Evolutionary conservation across 2,888 invertebrate genomes (phyloP), one percentile per base, ranked within the genome.

Genomic region (Tetragonula carbonaria): DNA sequence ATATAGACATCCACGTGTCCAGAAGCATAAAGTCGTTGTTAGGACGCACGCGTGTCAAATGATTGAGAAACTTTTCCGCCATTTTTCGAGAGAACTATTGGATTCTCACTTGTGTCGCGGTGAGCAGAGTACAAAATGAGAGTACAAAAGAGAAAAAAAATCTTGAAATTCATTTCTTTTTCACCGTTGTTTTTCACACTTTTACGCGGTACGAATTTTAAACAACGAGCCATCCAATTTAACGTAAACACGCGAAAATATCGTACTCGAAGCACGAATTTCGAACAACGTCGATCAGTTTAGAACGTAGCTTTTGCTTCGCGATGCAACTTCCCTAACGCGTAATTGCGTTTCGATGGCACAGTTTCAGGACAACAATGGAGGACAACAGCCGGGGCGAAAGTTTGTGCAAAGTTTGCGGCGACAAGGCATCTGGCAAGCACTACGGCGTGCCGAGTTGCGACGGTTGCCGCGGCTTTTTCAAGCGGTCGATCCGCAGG

Each of bases 401-500:
- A 91, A 95, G 95, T 33, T 94, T 97, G 77, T 98, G 98, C 93
- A 96, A 97, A 84, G 98, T 98, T 21, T 98, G 98, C 93, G 98
- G 98, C 0, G 98, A 98, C 95, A 97, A 97, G 94, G 97, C 97
- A 14, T 96, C 96, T 63, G 98, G 98, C 18, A 98, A 98, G 93
- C 98, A 98, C 95, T 98, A 98, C 94, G 98, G 98, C 0, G 98
- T 98, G 8, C 96, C 98, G 0, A 97, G 97, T 73, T 98, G 98
- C 94, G 97, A 97, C 94, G 97, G 97, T 57, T 98, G 98, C 94
- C 95, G 99, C 74, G 99, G 99, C 6, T 99, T 99, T 95, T 99
- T 99, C 95, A 99, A 99, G 94, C 95, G 98, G 88, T 98, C 98
- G 93, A 98, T 99, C 90, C 96, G 99, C 93, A 96, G 94, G 92